phyloP scores from a whole-genome alignment of 2,113 vertebrate species.

The Xiphorhynchus elegans region DNA sequence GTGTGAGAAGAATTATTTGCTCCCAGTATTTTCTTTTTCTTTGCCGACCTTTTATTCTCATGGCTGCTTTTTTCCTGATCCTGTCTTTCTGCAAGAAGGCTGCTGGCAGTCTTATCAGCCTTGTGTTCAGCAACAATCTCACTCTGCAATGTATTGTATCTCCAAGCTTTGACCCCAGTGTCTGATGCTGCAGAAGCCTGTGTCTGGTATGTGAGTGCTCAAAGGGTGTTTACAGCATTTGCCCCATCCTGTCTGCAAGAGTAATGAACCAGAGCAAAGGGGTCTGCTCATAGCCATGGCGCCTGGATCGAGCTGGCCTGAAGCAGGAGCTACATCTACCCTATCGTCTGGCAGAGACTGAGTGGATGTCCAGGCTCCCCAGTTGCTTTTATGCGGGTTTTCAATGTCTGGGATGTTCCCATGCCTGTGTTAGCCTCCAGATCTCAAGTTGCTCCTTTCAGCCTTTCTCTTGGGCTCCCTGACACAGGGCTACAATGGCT shows the following conservation, averaged over 20 bases:
- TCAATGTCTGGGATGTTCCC: not conserved
- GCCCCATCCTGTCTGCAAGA: not conserved
- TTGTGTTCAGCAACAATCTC: not conserved
- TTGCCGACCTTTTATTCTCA: conserved; percentile 44
- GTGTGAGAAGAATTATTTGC: conserved; percentile 46
- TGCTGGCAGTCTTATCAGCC: not conserved
- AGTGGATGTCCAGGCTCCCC: not conserved
- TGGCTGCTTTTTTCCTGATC: conserved; percentile 24
- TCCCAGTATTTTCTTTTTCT: conserved; percentile 37
- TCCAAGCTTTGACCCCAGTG: not conserved
- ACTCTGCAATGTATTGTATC: not conserved
- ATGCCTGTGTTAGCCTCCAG: not conserved
- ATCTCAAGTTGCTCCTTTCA: not conserved
- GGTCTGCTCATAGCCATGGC: fast-evolving
- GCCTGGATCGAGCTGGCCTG: not conserved
- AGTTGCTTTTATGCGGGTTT: not conserved
- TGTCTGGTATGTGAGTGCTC: not conserved
- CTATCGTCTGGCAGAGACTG: not conserved
- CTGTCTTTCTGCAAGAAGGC: not conserved
- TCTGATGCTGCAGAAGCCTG: not conserved
- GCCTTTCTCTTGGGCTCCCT: not conserved
- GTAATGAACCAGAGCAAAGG: not conserved
- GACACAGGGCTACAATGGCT: not conserved
- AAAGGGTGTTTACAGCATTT: not conserved
- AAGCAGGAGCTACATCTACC: not conserved